A percentile compares a stretch with the other conserved stretches of the same genome.
Evolutionary conservation across 2,888 invertebrate genomes (phyloP).

Genomic region (Pheosia tremula): DNA sequence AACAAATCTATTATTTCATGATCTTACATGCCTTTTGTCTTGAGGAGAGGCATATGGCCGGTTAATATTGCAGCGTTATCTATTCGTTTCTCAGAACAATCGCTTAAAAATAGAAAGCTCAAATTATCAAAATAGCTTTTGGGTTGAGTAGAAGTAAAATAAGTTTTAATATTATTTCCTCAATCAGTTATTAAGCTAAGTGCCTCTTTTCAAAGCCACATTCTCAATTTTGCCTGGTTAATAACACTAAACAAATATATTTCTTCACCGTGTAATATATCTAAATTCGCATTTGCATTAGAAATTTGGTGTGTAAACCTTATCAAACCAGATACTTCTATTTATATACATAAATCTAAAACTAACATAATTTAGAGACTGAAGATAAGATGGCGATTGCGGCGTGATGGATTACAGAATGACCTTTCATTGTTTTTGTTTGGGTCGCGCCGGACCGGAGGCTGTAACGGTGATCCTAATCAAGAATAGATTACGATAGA

Average conservation of each 20-base stretch:
- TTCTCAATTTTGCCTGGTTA: too few species aligned
- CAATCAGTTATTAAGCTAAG: too few species aligned
- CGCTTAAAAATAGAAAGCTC: neutral
- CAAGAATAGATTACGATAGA: constrained; percentile 52
- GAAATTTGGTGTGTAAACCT: neutral
- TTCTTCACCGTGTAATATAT: neutral
- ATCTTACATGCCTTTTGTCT: constrained; percentile 28
- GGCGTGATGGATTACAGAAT: constrained; percentile 53
- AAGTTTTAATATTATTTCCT: too few species aligned
- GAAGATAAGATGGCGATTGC: constrained; percentile 51
- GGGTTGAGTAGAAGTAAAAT: too few species aligned
- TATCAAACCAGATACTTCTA: neutral
- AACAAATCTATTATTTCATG: constrained; percentile 39
- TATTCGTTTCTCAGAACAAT: neutral
- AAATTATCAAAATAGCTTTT: neutral
- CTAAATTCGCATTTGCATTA: neutral
- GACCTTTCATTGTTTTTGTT: constrained; percentile 54
- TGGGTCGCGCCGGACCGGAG: constrained; percentile 42
- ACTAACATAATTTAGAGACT: constrained; percentile 31
- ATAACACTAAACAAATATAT: too few species aligned
- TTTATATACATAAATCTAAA: constrained; percentile 9
- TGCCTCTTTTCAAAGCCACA: too few species aligned
- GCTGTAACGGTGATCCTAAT: constrained; percentile 50
- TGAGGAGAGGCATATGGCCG: neutral
- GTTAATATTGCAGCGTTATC: neutral